phyloP scores from a whole-genome alignment of 2,888 invertebrate species.

The Pyrochroa serraticornis region DNA sequence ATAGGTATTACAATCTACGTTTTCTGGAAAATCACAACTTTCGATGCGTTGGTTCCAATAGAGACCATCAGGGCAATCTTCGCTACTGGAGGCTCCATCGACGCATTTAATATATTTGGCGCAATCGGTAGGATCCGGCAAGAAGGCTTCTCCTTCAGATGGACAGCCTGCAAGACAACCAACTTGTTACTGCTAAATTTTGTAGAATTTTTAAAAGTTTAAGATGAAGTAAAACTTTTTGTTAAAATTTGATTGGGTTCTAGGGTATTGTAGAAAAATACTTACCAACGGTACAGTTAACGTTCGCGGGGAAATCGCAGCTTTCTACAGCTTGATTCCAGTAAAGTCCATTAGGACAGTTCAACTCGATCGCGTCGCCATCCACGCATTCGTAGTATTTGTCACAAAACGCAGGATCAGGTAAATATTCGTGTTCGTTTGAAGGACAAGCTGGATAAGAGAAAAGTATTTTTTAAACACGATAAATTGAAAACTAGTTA shows the following conservation, averaged over 20 bases:
- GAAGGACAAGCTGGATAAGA: too few relatives aligned
- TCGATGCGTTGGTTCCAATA: slow-evolving; percentile 14
- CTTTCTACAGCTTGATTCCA: slow-evolving; percentile 13
- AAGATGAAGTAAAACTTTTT: too few relatives aligned
- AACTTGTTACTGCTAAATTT: too few relatives aligned
- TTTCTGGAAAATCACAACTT: slow-evolving; percentile 21
- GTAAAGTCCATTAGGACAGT: slow-evolving; percentile 5
- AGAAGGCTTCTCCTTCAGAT: neutral
- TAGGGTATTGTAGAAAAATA: too few relatives aligned
- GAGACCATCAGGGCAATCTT: neutral
- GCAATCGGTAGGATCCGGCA: slow-evolving; percentile 4
- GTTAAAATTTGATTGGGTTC: too few relatives aligned
- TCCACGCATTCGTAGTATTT: slow-evolving; percentile 1
- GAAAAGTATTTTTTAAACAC: too few relatives aligned
- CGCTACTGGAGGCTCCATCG: neutral
- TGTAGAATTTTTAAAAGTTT: too few relatives aligned
- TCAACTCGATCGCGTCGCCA: neutral
- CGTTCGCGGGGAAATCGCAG: slow-evolving; percentile 12
- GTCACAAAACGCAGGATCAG: slow-evolving; percentile 4
- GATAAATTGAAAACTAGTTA: too few relatives aligned
- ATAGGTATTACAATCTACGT: neutral
- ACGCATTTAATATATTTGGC: slow-evolving; percentile 15
- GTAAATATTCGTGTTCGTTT: neutral
- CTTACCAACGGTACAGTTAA: neutral
- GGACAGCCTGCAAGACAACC: too few relatives aligned